These are phyloP conservation scores for Saguinus imperator DNA, from an alignment of 2,113 vertebrate species.

Conservation along the genomic window DNA sequence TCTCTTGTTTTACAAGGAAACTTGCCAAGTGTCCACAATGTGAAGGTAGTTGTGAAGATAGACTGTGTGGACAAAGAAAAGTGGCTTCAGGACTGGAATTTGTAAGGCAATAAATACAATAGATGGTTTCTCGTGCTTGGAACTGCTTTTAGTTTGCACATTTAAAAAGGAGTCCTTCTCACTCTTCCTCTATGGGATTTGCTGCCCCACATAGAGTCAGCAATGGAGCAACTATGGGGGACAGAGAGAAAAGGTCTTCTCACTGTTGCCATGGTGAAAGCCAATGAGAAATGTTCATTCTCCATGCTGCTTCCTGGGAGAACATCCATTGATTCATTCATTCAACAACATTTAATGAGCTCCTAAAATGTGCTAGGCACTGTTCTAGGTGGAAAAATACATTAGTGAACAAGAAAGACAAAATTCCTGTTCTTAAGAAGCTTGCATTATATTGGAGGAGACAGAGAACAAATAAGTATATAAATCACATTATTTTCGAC, in stretches of 20 bases:
- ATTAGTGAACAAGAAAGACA: not conserved
- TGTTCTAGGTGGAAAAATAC: not conserved
- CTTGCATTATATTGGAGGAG: fast-evolving
- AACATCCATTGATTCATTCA: not conserved
- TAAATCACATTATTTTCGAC: not conserved
- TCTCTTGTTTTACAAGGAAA: not conserved
- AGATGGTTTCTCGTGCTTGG: not conserved
- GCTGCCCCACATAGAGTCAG: not conserved
- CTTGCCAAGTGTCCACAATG: not conserved
- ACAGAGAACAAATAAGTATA: not conserved
- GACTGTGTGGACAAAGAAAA: not conserved
- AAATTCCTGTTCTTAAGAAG: not conserved
- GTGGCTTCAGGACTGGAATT: not conserved
- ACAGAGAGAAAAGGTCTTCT: not conserved
- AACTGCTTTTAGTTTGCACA: not conserved
- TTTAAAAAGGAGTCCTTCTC: not conserved
- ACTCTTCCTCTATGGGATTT: not conserved
- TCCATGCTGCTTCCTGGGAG: not conserved
- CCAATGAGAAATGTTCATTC: not conserved
- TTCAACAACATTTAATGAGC: not conserved
- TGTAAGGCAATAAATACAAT: not conserved
- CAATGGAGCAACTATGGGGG: not conserved
- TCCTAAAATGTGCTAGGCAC: not conserved
- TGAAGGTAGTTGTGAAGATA: not conserved
- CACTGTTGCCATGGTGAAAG: not conserved